Percentiles rank a stretch among this genome's conserved stretches.
These are phyloP conservation scores for Charanyca ferruginea DNA, from an alignment of 2,888 invertebrate species.

Conservation along the genomic window DNA sequence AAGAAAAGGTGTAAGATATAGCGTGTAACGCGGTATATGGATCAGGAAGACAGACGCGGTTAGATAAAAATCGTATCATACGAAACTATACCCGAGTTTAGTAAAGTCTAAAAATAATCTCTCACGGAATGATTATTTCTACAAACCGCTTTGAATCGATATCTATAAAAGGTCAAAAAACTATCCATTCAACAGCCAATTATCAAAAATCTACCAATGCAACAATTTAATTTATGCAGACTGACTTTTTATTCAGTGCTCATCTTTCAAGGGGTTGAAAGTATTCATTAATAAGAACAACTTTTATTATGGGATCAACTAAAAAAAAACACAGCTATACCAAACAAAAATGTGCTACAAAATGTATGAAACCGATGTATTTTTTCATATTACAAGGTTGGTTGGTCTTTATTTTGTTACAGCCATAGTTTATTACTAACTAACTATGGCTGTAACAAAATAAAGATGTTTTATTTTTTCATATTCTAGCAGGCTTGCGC, in stretches of 20 bases:
- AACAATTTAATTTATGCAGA: conserved; percentile 20
- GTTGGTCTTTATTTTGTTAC: too few relatives aligned
- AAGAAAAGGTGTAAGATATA: too few relatives aligned
- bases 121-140: not conserved
- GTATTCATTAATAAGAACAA: not conserved
- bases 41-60: too few relatives aligned
- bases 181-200: conserved; percentile 53
- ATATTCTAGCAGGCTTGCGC: too few relatives aligned
- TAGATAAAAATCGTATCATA: too few relatives aligned
- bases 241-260: not conserved
- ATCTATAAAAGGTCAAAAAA: conserved; percentile 1
- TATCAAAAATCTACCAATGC: conserved; percentile 56
- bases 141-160: conserved; percentile 11
- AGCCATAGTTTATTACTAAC: too few relatives aligned
- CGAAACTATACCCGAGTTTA: not conserved
- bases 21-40: too few relatives aligned
- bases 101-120: not conserved
- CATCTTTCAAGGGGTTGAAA: not conserved
- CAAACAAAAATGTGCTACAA: too few relatives aligned
- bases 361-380: too few relatives aligned
- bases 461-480: too few relatives aligned
- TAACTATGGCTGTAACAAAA: too few relatives aligned
- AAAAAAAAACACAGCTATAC: not conserved
- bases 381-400: too few relatives aligned
- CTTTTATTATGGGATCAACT: not conserved